Evolutionary conservation across 1,140 invertebrate genomes (phyloP).

Genomic region (Ceratina calcarata): DNA sequence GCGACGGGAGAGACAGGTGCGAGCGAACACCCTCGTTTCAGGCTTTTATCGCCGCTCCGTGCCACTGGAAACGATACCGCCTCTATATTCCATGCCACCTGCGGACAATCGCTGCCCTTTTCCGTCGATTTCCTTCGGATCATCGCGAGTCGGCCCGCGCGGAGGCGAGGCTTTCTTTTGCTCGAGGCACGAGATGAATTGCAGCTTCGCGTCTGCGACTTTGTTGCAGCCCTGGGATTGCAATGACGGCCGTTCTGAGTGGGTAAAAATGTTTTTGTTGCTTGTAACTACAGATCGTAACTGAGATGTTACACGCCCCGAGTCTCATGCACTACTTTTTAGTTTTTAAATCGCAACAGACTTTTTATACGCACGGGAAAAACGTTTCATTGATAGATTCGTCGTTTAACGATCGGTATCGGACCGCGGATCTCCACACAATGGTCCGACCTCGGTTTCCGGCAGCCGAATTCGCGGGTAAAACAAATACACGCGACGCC

Average conservation of each 20-base stretch:
- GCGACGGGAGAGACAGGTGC: slow-evolving; percentile 71
- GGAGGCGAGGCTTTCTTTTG: background rate
- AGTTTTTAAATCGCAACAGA: no score
- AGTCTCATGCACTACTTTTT: no score
- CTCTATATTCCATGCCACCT: slow-evolving; percentile 24
- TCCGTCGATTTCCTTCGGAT: background rate
- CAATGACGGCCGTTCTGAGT: no score
- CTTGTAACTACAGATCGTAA: background rate
- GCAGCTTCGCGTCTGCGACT: background rate
- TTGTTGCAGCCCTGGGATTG: background rate
- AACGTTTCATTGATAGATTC: background rate
- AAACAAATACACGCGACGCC: no score
- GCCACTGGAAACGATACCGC: slow-evolving; percentile 17
- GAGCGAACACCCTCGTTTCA: slow-evolving; percentile 58
- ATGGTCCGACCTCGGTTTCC: slow-evolving; percentile 10
- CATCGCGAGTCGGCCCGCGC: no score
- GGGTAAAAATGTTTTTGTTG: background rate
- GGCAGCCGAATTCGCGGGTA: background rate
- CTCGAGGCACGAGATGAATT: background rate
- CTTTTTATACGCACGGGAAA: no score
- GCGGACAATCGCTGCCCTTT: slow-evolving; percentile 24
- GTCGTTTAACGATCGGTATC: background rate
- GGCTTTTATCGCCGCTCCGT: slow-evolving; percentile 20
- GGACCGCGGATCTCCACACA: slow-evolving; percentile 24
- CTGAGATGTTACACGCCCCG: background rate